Evolutionary conservation across 2,888 invertebrate species (phyloP), one percentile per base, ranked within the genome.

Genomic region (Cylloceria caligata): DNA sequence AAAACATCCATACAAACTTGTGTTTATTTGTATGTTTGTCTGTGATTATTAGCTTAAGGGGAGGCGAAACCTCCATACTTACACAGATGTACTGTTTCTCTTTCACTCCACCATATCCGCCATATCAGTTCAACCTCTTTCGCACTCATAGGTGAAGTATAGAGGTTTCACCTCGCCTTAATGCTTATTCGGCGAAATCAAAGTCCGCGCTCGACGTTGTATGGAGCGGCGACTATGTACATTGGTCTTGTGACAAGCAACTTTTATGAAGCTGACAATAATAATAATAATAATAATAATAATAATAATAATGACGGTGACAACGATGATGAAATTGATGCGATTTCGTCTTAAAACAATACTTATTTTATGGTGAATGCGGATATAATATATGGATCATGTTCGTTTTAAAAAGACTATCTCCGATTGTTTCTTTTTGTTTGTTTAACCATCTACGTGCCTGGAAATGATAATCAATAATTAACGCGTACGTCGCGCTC

Each of bases 181-280:
- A 72, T 24, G 36, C 64, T 42, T 45, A 71, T 64, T 83, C 79
- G 75, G 75, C 83, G 76, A 72, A 74, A 52, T 69, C 76, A 73
- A 74, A 74, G 65, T 65, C 45, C 19, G 24, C 74, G 69, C 69
- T 75, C 60, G 67, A 65, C 75, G 65, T 72, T 19, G n/a, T 67
- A 64, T 65, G 60, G 68, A 73, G 62, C 60, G 68, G 39, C 75
- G 27, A 75, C 16, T 68, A 83, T 83, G 19, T 80, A 80, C 80
- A 82, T 80, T 83, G 80, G 68, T 80, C 80, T 80, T 62, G 65
- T 69, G 76, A 79, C 52, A 80, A 82, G 67, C 79, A 75, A 74
- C 49, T 82, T 79, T 47, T 65, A 16, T 57, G 2, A 57, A 57
- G 34, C 16, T 64, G n/a, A 64, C 30, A 47, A 45, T 65, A 65